A percentile compares a stretch with the other conserved stretches of the same genome.
These are phyloP conservation scores for Chaetodon trifascialis DNA, from an alignment of 2,113 vertebrate species.

Conservation along the genomic window DNA sequence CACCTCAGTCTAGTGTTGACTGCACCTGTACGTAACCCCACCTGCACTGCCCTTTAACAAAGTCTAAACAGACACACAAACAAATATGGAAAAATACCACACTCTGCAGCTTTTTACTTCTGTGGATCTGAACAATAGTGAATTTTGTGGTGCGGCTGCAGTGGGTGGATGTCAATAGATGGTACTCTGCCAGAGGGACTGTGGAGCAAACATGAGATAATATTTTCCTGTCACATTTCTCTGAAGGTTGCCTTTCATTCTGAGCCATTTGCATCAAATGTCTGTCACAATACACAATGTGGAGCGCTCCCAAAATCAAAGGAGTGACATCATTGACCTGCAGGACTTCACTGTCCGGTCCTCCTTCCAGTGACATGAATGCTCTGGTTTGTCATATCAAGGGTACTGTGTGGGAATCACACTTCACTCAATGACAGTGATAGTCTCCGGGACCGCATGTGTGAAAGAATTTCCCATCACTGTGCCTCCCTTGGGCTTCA, in stretches of 20 bases:
- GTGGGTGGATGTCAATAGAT: constrained; percentile 58
- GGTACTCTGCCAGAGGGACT: constrained; percentile 47
- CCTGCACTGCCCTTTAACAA: not conserved
- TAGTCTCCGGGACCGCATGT: not conserved
- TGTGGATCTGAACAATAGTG: constrained; percentile 47
- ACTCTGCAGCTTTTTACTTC: not conserved
- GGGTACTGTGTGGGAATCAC: not conserved
- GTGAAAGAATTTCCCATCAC: constrained; percentile 17
- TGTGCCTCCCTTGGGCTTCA: constrained; percentile 36
- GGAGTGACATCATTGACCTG: too few relatives aligned
- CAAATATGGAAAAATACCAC: not conserved
- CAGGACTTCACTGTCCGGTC: too few relatives aligned
- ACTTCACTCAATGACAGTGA: constrained; percentile 2
- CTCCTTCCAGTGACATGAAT: not conserved
- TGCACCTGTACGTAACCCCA: not conserved
- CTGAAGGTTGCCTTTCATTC: constrained; percentile 67
- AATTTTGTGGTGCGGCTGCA: constrained; percentile 40
- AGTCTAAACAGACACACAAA: not conserved
- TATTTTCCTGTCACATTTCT: constrained; percentile 74
- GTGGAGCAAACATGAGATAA: constrained; percentile 63
- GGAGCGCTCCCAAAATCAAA: not conserved
- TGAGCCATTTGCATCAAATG: constrained; percentile 18
- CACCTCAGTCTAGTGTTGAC: not conserved
- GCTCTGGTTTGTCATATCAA: not conserved
- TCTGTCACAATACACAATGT: constrained; percentile 28